phyloP scores from a whole-genome alignment of 2,888 invertebrate species.

The Opisthograptis luteolata region DNA sequence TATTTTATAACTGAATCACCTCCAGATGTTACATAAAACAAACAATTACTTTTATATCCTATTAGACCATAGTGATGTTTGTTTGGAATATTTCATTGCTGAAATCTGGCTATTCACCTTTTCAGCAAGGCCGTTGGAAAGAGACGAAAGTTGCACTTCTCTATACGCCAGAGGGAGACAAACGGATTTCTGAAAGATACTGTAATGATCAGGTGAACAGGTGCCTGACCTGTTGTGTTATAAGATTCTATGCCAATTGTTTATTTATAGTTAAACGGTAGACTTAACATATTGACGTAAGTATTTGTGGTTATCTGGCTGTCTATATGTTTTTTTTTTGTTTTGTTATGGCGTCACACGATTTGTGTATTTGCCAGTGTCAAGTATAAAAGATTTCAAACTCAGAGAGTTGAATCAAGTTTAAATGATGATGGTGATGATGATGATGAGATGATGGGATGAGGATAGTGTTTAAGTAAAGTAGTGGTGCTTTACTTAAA shows the following conservation, averaged over 20 bases:
- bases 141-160: conserved; percentile 35
- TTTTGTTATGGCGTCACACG: too few species aligned
- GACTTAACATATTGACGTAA: conserved; percentile 7
- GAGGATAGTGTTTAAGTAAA: background rate
- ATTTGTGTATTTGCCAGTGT: too few species aligned
- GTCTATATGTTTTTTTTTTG: conserved; percentile 25
- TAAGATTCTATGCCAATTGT: conserved; percentile 46
- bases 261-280: conserved; percentile 34
- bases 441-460: too few species aligned
- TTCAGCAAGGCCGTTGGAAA: conserved; percentile 56
- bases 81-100: conserved; percentile 14
- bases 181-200: conserved; percentile 41
- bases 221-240: conserved; percentile 48
- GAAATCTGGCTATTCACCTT: conserved; percentile 57
- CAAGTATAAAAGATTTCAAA: too few species aligned
- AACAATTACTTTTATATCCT: conserved; percentile 21
- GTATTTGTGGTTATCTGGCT: background rate
- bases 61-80: conserved; percentile 40
- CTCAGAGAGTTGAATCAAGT: too few species aligned
- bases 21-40: conserved; percentile 26
- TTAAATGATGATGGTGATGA: too few species aligned
- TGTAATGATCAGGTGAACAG: conserved; percentile 41
- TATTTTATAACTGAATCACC: conserved; percentile 12
- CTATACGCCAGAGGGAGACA: conserved; percentile 37
- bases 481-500: too few species aligned